A percentile compares a stretch with the other conserved stretches of the same genome.
phyloP scores from a whole-genome alignment of 1,140 invertebrate genomes.

The Orchestia grillus region DNA sequence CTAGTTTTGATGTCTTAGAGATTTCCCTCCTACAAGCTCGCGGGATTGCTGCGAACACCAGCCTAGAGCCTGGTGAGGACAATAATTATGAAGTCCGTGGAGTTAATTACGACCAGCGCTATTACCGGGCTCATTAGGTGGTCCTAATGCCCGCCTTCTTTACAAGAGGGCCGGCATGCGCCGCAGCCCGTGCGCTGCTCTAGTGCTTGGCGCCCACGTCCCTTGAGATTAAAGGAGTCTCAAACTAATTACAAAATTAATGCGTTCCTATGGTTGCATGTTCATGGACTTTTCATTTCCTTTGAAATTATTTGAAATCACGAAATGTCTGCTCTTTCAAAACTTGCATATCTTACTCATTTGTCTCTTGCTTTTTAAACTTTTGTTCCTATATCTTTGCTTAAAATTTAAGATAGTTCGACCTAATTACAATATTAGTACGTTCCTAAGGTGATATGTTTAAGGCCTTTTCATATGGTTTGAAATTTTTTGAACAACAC shows the following conservation, averaged over 20 bases:
- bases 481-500: too few species aligned
- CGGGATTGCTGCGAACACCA: not conserved
- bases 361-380: too few species aligned
- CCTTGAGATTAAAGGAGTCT: not conserved
- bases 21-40: not conserved
- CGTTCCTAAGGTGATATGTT: too few species aligned
- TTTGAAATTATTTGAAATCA: not conserved
- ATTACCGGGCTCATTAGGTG: not conserved
- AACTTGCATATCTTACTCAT: too few species aligned
- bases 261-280: not conserved
- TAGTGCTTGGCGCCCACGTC: not conserved
- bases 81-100: not conserved
- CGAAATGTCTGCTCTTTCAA: too few species aligned
- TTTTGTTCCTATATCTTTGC: too few species aligned
- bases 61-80: not conserved
- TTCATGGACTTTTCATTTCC: not conserved
- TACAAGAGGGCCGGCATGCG: not conserved
- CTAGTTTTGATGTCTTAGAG: not conserved
- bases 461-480: too few species aligned
- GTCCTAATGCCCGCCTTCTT: not conserved
- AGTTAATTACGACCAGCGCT: not conserved
- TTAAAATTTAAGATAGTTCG: too few species aligned
- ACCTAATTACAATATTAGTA: too few species aligned
- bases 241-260: not conserved
- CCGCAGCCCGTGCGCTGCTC: not conserved